Evolutionary conservation across 2,797 vertebrate genomes (phyloP).

Genomic region (Takifugu rubripes): DNA sequence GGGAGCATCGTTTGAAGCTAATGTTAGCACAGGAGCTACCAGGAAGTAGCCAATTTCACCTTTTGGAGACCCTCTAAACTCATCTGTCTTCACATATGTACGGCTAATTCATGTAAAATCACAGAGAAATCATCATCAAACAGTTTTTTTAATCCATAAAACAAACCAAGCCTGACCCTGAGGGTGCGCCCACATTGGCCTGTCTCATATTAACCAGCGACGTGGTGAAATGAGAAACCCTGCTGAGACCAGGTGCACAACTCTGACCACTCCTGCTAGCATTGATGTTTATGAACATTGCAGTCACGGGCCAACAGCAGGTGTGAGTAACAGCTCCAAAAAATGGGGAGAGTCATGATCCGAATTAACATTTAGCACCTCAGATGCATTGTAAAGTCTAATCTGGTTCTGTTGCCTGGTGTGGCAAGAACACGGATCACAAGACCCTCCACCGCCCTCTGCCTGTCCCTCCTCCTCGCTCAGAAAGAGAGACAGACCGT

Average conservation of each 20-base stretch:
- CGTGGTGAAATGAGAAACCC: slow-evolving; percentile 51
- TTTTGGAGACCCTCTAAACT: background rate
- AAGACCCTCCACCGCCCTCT: slow-evolving; percentile 46
- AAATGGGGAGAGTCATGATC: slow-evolving; percentile 26
- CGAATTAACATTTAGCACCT: slow-evolving; percentile 41
- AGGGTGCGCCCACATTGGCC: too few relatives aligned
- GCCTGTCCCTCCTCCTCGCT: slow-evolving; percentile 44
- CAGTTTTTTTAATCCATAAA: background rate
- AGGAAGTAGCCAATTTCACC: background rate
- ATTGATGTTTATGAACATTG: slow-evolving; percentile 41
- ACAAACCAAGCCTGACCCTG: background rate
- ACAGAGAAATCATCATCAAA: too few relatives aligned
- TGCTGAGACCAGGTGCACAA: slow-evolving; percentile 56
- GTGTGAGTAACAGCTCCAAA: slow-evolving; percentile 30
- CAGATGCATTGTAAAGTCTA: slow-evolving; percentile 9
- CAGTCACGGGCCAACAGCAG: slow-evolving; percentile 53
- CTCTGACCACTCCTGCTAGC: slow-evolving; percentile 29
- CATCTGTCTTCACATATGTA: too few relatives aligned
- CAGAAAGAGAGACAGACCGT: slow-evolving; percentile 54
- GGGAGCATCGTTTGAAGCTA: too few relatives aligned
- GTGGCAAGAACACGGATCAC: slow-evolving; percentile 43
- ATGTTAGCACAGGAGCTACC: too few relatives aligned
- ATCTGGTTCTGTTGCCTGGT: slow-evolving; percentile 3
- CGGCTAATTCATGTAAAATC: too few relatives aligned
- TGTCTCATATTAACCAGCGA: slow-evolving; percentile 15